These are phyloP conservation scores for Harpagus bidentatus DNA, from an alignment of 2,113 vertebrate species.

Conservation along the genomic window DNA sequence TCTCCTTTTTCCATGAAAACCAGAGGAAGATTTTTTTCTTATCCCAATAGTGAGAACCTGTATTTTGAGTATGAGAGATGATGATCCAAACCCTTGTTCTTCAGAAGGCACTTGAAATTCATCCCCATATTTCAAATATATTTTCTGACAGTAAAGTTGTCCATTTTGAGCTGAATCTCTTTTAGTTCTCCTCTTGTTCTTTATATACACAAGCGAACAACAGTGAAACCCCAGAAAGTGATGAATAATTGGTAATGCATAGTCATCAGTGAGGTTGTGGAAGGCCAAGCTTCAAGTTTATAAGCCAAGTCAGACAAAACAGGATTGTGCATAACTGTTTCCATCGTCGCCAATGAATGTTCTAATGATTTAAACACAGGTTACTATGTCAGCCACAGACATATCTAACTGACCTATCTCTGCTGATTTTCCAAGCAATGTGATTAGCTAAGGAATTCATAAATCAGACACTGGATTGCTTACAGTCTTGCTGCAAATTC, in stretches of 20 bases:
- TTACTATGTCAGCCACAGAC: not conserved
- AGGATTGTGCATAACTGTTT: not conserved
- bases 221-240: not conserved
- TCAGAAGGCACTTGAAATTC: not conserved
- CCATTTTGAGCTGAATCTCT: not conserved
- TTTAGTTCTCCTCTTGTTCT: not conserved
- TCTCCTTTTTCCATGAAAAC: not conserved
- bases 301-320: not conserved
- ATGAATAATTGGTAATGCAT: not conserved
- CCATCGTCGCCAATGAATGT: rapidly evolving
- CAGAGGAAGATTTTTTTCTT: not conserved
- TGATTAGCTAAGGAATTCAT: not conserved
- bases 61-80: not conserved
- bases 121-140: not conserved
- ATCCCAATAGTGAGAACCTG: not conserved
- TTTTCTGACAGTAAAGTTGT: not conserved
- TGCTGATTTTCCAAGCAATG: not conserved
- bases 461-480: not conserved
- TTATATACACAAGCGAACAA: not conserved
- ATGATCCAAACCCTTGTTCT: not conserved
- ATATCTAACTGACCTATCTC: not conserved
- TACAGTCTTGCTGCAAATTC: not conserved
- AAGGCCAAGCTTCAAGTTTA: not conserved
- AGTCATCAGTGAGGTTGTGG: too few species aligned
- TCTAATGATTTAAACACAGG: not conserved